A percentile compares a stretch with the other conserved stretches of the same genome.
These are phyloP conservation scores for Aplysia californica DNA, from an alignment of 1,140 invertebrate genomes.

Conservation along the genomic window DNA sequence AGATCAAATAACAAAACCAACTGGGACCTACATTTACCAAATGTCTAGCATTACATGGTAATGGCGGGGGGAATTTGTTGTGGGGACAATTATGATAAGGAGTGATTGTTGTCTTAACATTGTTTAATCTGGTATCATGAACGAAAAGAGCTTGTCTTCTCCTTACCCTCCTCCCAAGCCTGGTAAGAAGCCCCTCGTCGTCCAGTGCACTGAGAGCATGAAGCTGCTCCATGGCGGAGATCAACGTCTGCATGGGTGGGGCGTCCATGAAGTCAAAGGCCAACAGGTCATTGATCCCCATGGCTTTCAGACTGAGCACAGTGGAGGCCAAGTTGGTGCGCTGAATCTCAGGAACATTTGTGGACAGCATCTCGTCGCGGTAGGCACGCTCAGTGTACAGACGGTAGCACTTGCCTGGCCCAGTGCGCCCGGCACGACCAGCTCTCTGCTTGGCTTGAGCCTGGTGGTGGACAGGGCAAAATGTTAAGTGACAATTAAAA, in stretches of 20 bases:
- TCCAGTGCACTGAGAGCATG: conserved; percentile 98
- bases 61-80: no score
- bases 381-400: conserved; percentile 98
- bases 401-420: conserved; percentile 98
- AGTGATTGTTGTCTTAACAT: no score
- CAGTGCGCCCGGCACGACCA: conserved; percentile 95
- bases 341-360: conserved; percentile 99
- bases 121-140: no score
- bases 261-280: conserved; percentile 99
- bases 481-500: no score
- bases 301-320: conserved; percentile 95
- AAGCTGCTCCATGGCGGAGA: conserved; percentile 96
- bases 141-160: no score
- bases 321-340: conserved; percentile 97
- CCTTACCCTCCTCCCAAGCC: conserved; percentile 87
- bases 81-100: no score
- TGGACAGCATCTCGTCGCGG: conserved; percentile 98
- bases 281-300: conserved; percentile 99
- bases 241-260: conserved; percentile 90
- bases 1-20: no score
- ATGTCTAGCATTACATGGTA: no score
- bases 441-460: conserved; percentile 98
- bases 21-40: no score
- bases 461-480: conserved; percentile 51
- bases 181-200: conserved; percentile 94